phyloP scores from a whole-genome alignment of 1,140 invertebrate genomes.

The Stenopsyche tienmushanensis region DNA sequence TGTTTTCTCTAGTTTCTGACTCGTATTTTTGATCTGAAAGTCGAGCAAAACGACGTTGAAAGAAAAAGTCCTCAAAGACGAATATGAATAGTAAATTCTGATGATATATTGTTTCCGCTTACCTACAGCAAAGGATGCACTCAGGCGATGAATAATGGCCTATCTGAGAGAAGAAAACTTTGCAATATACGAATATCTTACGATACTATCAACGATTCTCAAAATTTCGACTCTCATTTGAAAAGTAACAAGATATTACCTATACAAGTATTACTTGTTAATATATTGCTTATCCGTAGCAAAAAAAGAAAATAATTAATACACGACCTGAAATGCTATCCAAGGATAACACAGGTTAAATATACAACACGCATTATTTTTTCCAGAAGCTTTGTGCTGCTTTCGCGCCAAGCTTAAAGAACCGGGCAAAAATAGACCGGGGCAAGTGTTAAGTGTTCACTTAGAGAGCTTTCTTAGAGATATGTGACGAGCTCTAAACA shows the following conservation, averaged over 20 bases:
- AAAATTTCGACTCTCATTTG: no score
- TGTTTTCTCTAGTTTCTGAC: no score
- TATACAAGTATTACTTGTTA: neutral
- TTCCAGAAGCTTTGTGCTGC: slow-evolving; percentile 4
- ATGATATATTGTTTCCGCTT: slow-evolving; percentile 42
- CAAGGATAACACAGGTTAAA: no score
- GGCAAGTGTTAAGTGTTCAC: slow-evolving; percentile 35
- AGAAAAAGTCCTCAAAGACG: slow-evolving; percentile 32
- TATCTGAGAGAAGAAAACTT: slow-evolving; percentile 19
- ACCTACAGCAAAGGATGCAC: slow-evolving; percentile 32
- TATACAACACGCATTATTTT: no score
- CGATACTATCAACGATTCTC: no score
- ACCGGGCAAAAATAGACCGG: slow-evolving; percentile 21
- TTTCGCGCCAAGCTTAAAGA: neutral
- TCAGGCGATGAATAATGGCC: slow-evolving; percentile 35
- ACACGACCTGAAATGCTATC: no score
- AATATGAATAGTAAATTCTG: slow-evolving; percentile 40
- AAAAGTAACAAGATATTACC: no score
- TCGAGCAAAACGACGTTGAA: no score
- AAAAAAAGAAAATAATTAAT: neutral
- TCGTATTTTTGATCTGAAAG: no score
- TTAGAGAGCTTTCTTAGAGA: slow-evolving; percentile 26
- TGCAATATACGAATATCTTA: slow-evolving; percentile 11
- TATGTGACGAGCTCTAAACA: slow-evolving; percentile 30
- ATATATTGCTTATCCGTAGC: slow-evolving; percentile 1